phyloP scores from a whole-genome alignment of 1,140 invertebrate species.

The Latrodectus geometricus region DNA sequence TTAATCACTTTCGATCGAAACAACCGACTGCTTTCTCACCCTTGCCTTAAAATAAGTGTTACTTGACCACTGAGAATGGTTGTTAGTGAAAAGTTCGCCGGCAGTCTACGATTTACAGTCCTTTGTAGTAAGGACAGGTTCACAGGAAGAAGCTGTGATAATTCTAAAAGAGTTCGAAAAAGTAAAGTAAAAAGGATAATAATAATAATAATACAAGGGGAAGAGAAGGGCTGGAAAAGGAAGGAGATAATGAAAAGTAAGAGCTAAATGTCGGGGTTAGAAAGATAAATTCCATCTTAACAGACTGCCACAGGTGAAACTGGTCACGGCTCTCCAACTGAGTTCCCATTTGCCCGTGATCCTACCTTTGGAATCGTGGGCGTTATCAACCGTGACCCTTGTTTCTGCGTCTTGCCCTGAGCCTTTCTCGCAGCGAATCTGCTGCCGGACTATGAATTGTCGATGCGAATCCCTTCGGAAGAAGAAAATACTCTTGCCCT shows the following conservation, averaged over 20 bases:
- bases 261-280: constrained; percentile 48
- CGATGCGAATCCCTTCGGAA: too few species aligned
- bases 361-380: constrained; percentile 36
- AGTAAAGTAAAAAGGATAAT: background rate
- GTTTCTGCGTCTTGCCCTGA: constrained; percentile 7
- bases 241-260: constrained; percentile 28
- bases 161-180: too few species aligned
- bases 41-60: too few species aligned
- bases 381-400: constrained; percentile 46
- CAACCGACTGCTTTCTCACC: too few species aligned
- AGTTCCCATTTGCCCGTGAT: constrained; percentile 41
- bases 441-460: too few species aligned
- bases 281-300: constrained; percentile 29
- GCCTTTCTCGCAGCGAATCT: background rate
- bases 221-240: background rate
- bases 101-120: background rate
- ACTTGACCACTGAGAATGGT: too few species aligned
- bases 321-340: constrained; percentile 32
- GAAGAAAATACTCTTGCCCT: too few species aligned
- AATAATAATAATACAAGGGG: background rate
- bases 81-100: background rate
- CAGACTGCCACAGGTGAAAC: constrained; percentile 40
- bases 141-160: too few species aligned
- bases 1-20: too few species aligned
- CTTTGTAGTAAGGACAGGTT: background rate